Evolutionary conservation across 2,888 invertebrate species (phyloP), one percentile per base, ranked within the genome.

Genomic region (Onthophagus sagittarius): DNA sequence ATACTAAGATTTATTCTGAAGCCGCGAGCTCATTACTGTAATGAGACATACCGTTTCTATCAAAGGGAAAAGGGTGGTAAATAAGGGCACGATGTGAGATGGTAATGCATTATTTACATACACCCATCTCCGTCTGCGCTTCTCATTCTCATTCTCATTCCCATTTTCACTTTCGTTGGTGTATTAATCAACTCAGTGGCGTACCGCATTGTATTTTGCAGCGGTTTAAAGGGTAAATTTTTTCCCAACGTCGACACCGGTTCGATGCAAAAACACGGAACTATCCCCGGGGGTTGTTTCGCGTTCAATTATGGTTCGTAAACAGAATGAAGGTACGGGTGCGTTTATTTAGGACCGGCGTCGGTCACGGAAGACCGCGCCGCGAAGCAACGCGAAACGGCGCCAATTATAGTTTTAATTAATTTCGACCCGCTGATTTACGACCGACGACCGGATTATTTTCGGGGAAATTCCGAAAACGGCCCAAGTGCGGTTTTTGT

Each of bases 361-460:
- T 15, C 23, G 15, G 64, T 23, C 64, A 9, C 14, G 9, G 23
- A 64, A 64, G 23, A 9, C 15, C 13, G 15, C 64, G 13, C 64
- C 64, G 9, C 14, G 64, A 3, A 2, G 64, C 64, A 14, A 64
- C 64, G 23, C 15, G 23, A 23, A 15, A 15, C 64, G 9, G 13
- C 13, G 14, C 64, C 64, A 64, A 64, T 13, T 53, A 53, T 53
- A 53, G 39, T 64, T 64, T 64, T 64, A 64, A 64, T 64, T 64
- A 64, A 64, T 64, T 23, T 64, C 2, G 23, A 5, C 15, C 15
- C 11, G 23, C 23, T 64, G 64, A 64, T 64, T 64, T 64, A 64
- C 14, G 64, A 64, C 15, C 15, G 23, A 11, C 2, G 39, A 53
- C 33, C 39, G 39, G 39, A 53, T 53, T 53, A 53, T 53, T 53